Conservation (phyloP, 2,113 vertebrate species). For the Anser brachyrhynchus region DNA sequence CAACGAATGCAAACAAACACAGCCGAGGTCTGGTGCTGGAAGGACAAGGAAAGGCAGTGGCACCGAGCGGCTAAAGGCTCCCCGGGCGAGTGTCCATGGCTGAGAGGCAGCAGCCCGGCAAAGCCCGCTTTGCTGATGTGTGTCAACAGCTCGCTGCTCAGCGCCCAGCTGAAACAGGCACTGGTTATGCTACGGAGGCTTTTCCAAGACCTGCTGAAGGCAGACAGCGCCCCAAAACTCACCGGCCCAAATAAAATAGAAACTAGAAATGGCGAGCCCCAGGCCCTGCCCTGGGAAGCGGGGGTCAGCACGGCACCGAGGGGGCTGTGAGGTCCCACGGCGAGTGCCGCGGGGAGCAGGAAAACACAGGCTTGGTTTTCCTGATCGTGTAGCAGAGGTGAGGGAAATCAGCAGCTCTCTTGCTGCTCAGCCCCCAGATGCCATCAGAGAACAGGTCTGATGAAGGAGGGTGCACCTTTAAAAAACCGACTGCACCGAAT, state of each 20-base stretch:
- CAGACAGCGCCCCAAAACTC: neutral
- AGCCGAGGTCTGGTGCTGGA: neutral
- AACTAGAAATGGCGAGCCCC: no score
- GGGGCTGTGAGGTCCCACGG: neutral
- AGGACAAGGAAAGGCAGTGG: neutral
- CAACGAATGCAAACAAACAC: neutral
- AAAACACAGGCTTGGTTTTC: accelerated
- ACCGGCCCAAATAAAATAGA: neutral
- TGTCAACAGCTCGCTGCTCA: neutral
- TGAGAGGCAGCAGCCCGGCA: neutral
- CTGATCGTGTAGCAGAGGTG: neutral
- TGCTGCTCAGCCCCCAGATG: no score
- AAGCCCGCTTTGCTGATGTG: neutral
- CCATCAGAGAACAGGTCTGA: no score
- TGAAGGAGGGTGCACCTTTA: no score
- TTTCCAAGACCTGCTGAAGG: neutral
- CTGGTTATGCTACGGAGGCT: neutral
- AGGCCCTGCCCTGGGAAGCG: neutral
- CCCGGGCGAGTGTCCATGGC: neutral
- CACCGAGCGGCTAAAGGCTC: neutral
- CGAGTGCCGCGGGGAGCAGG: neutral
- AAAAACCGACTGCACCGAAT: no score
- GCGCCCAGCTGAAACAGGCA: neutral
- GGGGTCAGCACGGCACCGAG: accelerated
- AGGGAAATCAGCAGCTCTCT: no score